Base-by-base conservation (phyloP, 2,888 invertebrate species). In the Noctuana brunneofusca region DNA sequence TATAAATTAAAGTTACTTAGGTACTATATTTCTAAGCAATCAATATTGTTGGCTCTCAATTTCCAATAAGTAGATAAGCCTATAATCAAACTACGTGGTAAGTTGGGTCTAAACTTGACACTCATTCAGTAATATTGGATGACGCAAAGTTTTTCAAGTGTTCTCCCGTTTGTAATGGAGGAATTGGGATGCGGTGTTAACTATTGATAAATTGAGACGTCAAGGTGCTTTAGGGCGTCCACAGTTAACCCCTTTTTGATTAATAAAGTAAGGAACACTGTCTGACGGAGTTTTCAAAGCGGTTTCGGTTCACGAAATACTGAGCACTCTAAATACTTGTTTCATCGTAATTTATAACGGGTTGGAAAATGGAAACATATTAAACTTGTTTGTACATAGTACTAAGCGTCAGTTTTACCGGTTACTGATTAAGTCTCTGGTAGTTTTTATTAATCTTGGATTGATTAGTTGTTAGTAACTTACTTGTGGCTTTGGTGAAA, bases 171-270 rank as follows among this genome's bases (percentile, higher is more conserved):
- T 43, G 53, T 48, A 27, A 59, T 59, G 27, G 46, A 46, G 53
- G 35, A 50, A 59, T 59, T 54, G 48, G 20, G 38, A 49, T 38
- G 54, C 35, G 54, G 46, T 55, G 60, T 62, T 62, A 60, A 62
- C 60, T 62, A 60, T 53, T 62, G 60, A 62, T 55, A 62, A 62
- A 62, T 62, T 54, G 60, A 53, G 60, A 60, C 53, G 46, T 60
- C 32, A 35, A 48, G 59, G 27, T 38, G 22, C 3, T 55, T 48
- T 38, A 54, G 48, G 35, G 46, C 43, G 56, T 48, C 43, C 11
- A 32, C 22, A 55, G 24, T 49, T 55, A 27, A 60, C 24, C 38
- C 60, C 38, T 16, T 35, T 62, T 60, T 55, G 27, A 62, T 62
- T 55, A 55, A 20, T 27, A 52, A 16, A 54, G 14, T 54, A 35